Evolutionary conservation across 2,888 invertebrate species (phyloP).

Genomic region (Dryocosmus kuriphilus): DNA sequence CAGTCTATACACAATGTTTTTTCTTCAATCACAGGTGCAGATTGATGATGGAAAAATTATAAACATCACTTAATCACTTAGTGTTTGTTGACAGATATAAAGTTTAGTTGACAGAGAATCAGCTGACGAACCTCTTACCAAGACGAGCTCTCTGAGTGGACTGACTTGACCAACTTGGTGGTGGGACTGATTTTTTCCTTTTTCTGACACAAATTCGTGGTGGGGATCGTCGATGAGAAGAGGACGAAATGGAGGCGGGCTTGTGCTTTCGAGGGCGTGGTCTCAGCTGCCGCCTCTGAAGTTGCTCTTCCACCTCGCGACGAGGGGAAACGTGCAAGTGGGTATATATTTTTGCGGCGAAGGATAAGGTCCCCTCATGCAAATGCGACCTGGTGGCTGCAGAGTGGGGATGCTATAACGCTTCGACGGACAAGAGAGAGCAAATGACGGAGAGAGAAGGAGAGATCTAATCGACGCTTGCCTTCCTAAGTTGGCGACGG

Average conservation of each 20-base stretch:
- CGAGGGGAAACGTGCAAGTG: constrained; percentile 37
- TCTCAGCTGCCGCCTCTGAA: constrained; percentile 53
- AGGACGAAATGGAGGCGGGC: constrained; percentile 53
- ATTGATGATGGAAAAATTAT: neutral
- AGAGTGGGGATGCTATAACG: constrained; percentile 39
- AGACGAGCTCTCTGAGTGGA: constrained; percentile 74
- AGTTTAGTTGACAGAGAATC: neutral
- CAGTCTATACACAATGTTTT: neutral
- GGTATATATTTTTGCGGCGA: constrained; percentile 61
- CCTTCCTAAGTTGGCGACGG: constrained; percentile 73
- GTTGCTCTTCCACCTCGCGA: constrained; percentile 10
- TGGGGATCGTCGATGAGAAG: constrained; percentile 41
- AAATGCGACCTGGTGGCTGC: constrained; percentile 55
- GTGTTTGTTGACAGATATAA: constrained; percentile 24
- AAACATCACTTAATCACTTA: constrained; percentile 15
- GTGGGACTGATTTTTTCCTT: constrained; percentile 69
- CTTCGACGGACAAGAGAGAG: constrained; percentile 19
- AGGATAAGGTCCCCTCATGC: constrained; percentile 63
- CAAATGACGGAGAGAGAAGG: constrained; percentile 52
- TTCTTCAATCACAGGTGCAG: neutral
- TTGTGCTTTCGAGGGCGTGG: constrained; percentile 43
- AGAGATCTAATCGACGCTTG: constrained; percentile 73
- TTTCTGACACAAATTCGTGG: constrained; percentile 54
- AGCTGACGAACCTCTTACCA: constrained; percentile 61
- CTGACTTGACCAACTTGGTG: constrained; percentile 69